These are phyloP conservation scores for Paramormyrops kingsleyae DNA, from an alignment of 2,113 vertebrate species.

Conservation along the genomic window DNA sequence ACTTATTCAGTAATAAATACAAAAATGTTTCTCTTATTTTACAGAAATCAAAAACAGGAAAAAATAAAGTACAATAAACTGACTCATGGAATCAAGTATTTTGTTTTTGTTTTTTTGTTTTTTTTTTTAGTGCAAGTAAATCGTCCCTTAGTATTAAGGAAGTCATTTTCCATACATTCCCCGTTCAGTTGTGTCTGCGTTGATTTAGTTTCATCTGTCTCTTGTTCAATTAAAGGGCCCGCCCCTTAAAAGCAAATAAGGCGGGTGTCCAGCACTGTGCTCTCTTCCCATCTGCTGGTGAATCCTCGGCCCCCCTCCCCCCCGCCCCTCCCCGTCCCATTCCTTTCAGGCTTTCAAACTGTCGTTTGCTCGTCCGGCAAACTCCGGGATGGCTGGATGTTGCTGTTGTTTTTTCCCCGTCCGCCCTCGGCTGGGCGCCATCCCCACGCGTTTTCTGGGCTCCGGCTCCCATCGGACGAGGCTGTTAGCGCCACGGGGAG, in stretches of 20 bases:
- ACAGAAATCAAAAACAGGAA: slow-evolving; percentile 94
- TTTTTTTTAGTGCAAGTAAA: slow-evolving; percentile 98
- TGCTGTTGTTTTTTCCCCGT: background rate
- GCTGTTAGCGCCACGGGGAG: background rate
- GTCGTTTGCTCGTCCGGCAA: background rate
- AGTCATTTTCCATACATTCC: slow-evolving; percentile 98
- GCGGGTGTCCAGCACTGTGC: slow-evolving; percentile 75
- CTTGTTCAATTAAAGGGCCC: slow-evolving; percentile 70
- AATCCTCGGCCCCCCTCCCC: slow-evolving; percentile 58
- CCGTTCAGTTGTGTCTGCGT: slow-evolving; percentile 99
- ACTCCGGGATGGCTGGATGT: background rate
- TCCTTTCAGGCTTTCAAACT: background rate
- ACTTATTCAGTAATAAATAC: slow-evolving; percentile 99
- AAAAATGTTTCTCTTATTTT: slow-evolving; percentile 98
- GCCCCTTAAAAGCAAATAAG: slow-evolving; percentile 77
- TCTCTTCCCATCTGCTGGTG: slow-evolving; percentile 73
- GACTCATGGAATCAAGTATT: slow-evolving; percentile 99
- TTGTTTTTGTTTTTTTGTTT: slow-evolving; percentile 39
- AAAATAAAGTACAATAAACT: slow-evolving; percentile 96
- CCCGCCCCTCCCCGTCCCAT: background rate
- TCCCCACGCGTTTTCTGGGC: background rate
- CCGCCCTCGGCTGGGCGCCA: background rate
- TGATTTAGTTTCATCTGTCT: slow-evolving; percentile 12
- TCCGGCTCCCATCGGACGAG: background rate
- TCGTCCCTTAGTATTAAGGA: slow-evolving; percentile 94